Evolutionary conservation across 2,888 invertebrate genomes (phyloP).

Genomic region (Terebella lapidaria): DNA sequence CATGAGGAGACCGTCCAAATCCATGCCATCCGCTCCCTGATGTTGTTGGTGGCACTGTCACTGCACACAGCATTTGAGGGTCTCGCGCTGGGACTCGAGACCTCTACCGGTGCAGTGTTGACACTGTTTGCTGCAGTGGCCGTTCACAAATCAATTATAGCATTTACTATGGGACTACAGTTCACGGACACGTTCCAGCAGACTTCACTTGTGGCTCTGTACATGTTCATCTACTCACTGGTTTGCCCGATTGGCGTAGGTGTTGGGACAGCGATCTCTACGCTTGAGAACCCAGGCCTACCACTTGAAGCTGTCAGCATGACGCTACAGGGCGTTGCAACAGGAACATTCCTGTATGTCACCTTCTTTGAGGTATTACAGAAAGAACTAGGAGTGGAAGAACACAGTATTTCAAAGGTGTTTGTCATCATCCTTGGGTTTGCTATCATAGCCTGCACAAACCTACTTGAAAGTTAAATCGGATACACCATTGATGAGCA

Average conservation of each 20-base stretch:
- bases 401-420: constrained; percentile 15
- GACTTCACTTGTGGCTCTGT: constrained; percentile 31
- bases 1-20: constrained; percentile 8
- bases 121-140: constrained; percentile 49
- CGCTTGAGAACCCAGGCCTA: background rate
- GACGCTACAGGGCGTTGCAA: constrained; percentile 71
- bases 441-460: constrained; percentile 4
- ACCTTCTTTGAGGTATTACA: constrained; percentile 88
- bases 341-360: constrained; percentile 88
- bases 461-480: background rate
- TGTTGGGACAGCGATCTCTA: background rate
- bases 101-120: constrained; percentile 40
- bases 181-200: constrained; percentile 24
- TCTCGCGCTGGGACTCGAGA: constrained; percentile 53
- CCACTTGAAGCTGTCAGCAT: constrained; percentile 23
- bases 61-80: constrained; percentile 57
- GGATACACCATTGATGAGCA: background rate
- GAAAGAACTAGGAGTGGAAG: constrained; percentile 55
- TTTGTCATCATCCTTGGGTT: constrained; percentile 8
- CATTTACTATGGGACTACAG: constrained; percentile 56
- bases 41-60: constrained; percentile 37
- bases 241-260: constrained; percentile 12
- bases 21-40: constrained; percentile 22
- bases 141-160: constrained; percentile 58
- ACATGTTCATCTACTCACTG: constrained; percentile 34